Evolutionary conservation across 2,797 vertebrate species (phyloP).

Genomic region (Fundulus diaphanus): DNA sequence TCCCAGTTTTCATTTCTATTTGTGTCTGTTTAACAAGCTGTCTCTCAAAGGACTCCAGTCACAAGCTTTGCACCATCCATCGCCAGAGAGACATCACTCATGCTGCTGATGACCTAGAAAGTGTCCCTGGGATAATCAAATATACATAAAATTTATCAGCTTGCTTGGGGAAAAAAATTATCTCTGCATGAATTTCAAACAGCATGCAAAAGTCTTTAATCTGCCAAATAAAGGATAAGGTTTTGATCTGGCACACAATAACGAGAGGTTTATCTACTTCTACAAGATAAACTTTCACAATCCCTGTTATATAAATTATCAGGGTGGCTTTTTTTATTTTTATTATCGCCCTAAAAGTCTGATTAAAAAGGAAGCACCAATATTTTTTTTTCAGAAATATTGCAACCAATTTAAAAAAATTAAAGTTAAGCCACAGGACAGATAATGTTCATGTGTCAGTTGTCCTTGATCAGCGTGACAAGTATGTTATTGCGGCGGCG

Average conservation of each 20-base stretch:
- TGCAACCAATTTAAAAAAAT: constrained; percentile 11
- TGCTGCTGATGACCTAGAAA: constrained; percentile 64
- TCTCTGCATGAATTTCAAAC: constrained; percentile 65
- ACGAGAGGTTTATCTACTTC: constrained; percentile 31
- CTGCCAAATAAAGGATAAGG: constrained; percentile 35
- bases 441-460: constrained; percentile 22
- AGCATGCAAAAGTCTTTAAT: constrained; percentile 55
- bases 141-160: constrained; percentile 59
- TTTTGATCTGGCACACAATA: constrained; percentile 42
- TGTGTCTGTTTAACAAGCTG: constrained; percentile 24
- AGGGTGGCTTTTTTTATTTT: neutral
- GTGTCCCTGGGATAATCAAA: constrained; percentile 65
- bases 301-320: constrained; percentile 10
- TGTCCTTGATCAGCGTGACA: constrained; percentile 50
- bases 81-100: constrained; percentile 31
- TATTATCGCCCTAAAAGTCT: neutral
- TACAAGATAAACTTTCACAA: constrained; percentile 12
- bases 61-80: constrained; percentile 24
- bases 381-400: constrained; percentile 4
- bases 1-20: constrained; percentile 17
- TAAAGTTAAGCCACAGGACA: constrained; percentile 13
- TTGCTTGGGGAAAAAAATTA: constrained; percentile 31
- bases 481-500: constrained; percentile 41
- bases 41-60: constrained; percentile 24
- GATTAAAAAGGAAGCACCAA: neutral